Evolutionary conservation across 2,888 invertebrate species (phyloP).

Genomic region (Melinaea menophilus): DNA sequence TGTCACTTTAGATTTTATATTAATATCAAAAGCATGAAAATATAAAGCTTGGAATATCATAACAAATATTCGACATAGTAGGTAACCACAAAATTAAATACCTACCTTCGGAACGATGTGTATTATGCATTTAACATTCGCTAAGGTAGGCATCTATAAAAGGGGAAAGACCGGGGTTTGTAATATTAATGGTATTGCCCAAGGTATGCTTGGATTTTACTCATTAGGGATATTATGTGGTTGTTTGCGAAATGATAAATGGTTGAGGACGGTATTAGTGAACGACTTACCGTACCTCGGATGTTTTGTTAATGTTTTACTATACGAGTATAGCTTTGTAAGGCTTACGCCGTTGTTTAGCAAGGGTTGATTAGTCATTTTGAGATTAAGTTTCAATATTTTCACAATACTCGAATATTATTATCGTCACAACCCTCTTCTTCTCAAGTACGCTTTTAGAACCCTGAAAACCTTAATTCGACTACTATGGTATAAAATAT

Average conservation of each 20-base stretch:
- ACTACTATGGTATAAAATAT: background rate
- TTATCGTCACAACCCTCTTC: conserved; percentile 1
- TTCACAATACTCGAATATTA: conserved; percentile 8
- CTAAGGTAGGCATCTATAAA: conserved; percentile 41
- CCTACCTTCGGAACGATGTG: conserved; percentile 14
- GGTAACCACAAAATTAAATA: conserved; percentile 32
- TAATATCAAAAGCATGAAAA: too few species aligned
- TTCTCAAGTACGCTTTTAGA: background rate
- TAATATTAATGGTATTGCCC: conserved; percentile 71
- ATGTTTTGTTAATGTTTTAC: conserved; percentile 62
- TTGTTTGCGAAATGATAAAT: conserved; percentile 73
- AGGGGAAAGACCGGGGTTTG: conserved; percentile 55
- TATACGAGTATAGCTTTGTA: conserved; percentile 41
- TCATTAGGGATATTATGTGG: conserved; percentile 74
- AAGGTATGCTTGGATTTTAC: conserved; percentile 75
- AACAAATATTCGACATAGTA: conserved; percentile 15
- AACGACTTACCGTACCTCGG: conserved; percentile 47
- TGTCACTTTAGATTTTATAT: too few species aligned
- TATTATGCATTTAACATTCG: conserved; percentile 42
- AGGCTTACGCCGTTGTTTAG: conserved; percentile 43
- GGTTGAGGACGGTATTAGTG: conserved; percentile 57
- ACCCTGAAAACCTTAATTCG: conserved; percentile 4
- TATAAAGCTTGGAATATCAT: conserved; percentile 15
- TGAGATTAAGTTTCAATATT: conserved; percentile 8
- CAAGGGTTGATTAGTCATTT: conserved; percentile 30